Percentiles rank a stretch among this genome's conserved stretches.
These are phyloP conservation scores for Salpingus planirostris DNA, from an alignment of 2,888 invertebrate genomes.

Conservation along the genomic window DNA sequence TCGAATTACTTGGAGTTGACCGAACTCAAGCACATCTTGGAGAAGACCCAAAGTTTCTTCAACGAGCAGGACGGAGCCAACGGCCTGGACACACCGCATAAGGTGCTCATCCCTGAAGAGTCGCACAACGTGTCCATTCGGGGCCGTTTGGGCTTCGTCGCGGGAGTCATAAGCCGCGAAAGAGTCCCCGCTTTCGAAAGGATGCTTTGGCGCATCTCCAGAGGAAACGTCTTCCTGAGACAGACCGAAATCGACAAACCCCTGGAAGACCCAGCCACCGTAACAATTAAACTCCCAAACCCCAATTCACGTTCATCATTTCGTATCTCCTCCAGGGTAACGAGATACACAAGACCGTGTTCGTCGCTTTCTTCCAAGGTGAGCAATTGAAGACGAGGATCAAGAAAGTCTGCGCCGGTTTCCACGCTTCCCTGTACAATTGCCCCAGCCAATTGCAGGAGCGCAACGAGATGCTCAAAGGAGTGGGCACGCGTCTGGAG, in stretches of 20 bases:
- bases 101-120: slow-evolving; percentile 48
- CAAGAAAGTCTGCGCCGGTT: slow-evolving; percentile 89
- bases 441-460: slow-evolving; percentile 82
- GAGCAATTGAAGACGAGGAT: slow-evolving; percentile 84
- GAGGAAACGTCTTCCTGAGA: slow-evolving; percentile 84
- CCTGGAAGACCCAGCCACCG: slow-evolving; percentile 75
- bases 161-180: slow-evolving; percentile 86
- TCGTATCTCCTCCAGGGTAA: slow-evolving; percentile 56
- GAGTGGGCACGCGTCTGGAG: slow-evolving; percentile 81
- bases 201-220: slow-evolving; percentile 88
- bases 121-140: slow-evolving; percentile 36
- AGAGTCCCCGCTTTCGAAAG: slow-evolving; percentile 83
- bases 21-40: slow-evolving; percentile 83
- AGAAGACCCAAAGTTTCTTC: slow-evolving; percentile 87
- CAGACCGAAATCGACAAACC: slow-evolving; percentile 78
- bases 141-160: slow-evolving; percentile 60
- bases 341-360: slow-evolving; percentile 80
- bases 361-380: slow-evolving; percentile 85
- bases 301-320: slow-evolving; percentile 2
- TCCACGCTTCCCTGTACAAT: slow-evolving; percentile 86
- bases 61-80: slow-evolving; percentile 67
- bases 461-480: slow-evolving; percentile 81
- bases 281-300: slow-evolving; percentile 31
- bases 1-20: slow-evolving; percentile 86
- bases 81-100: slow-evolving; percentile 51